Base-by-base conservation (phyloP, 2,888 invertebrate genomes). In the Carterocephalus palaemon region DNA sequence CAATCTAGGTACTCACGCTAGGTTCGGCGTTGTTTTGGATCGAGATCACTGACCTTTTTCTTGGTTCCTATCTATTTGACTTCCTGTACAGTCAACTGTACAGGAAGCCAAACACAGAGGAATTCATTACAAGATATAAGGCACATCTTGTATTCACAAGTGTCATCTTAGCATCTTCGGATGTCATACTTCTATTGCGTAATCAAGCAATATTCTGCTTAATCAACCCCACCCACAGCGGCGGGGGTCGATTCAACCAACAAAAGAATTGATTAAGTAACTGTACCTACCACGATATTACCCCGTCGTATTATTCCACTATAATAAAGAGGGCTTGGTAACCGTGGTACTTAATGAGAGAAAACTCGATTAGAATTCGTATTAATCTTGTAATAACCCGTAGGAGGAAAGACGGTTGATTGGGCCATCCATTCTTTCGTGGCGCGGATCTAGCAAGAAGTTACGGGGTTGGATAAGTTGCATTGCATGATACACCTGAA, bases 251-350 rank as follows among this genome's bases (percentile, higher is more conserved):
- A 75, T 79, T 78, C 80, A 54, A 76, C 80, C 83, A 82, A 84
- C 85, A 86, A 86, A 82, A 77, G 85, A 85, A 86, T 85, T 86
- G 85, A 86, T 85, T 86, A 85, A 84, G 81, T 83, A 85, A 85
- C 84, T 84, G 83, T 79, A 78, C 82, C 75, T 79, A 78, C 82
- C 75, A 69, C 75, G 76, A 85, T 85, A 86, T 85, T 85, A 85
- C 83, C 77, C 76, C 69, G 72, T 59, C 53, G 76, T 84, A 85
- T 86, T 85, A 86, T 84, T 85, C 81, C 74, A 76, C 74, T 78
- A 79, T 81, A 82, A 82, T 84, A 78, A 80, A 80, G 82, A 84
- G 83, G 84, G 84, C 74, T 83, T 67, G 76, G 84, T 83, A 75
- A 83, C 83, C 76, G 78, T 75, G 74, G 77, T 76, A 80, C 81